phyloP scores from a whole-genome alignment of 2,113 vertebrate genomes.

The Albula glossodonta region DNA sequence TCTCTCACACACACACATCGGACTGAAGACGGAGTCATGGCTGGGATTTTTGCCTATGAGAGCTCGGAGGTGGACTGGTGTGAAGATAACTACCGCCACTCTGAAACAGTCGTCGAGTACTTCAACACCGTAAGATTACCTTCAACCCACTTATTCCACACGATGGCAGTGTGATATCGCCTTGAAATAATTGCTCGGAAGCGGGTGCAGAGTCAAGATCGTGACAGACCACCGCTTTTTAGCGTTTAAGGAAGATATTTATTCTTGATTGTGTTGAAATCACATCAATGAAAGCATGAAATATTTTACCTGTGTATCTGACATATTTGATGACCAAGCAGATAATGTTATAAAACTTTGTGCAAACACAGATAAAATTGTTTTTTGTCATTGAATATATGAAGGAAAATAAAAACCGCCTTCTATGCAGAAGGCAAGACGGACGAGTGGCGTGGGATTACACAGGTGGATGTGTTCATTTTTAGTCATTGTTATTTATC shows the following conservation, averaged over 20 bases:
- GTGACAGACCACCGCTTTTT: neutral
- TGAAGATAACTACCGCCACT: conserved; percentile 85
- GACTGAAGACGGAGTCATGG: conserved; percentile 65
- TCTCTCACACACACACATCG: neutral
- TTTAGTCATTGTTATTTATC: no score
- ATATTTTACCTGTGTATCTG: neutral
- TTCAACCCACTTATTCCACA: neutral
- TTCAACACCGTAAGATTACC: conserved; percentile 85
- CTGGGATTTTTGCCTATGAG: conserved; percentile 81
- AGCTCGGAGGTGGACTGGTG: conserved; percentile 95
- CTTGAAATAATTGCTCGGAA: neutral
- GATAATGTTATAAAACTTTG: neutral
- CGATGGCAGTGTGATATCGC: neutral
- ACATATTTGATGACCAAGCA: neutral
- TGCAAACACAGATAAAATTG: neutral
- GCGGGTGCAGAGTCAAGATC: neutral
- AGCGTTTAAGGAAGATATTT: neutral
- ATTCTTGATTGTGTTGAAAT: no score
- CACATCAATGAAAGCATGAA: no score
- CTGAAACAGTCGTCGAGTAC: conserved; percentile 81
- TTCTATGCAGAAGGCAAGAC: no score
- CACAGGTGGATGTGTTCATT: no score
- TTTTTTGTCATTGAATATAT: no score
- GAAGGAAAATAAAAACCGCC: no score
- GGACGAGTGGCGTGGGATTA: no score